phyloP scores from a whole-genome alignment of 2,113 vertebrate species.

The Scopus umbretta region DNA sequence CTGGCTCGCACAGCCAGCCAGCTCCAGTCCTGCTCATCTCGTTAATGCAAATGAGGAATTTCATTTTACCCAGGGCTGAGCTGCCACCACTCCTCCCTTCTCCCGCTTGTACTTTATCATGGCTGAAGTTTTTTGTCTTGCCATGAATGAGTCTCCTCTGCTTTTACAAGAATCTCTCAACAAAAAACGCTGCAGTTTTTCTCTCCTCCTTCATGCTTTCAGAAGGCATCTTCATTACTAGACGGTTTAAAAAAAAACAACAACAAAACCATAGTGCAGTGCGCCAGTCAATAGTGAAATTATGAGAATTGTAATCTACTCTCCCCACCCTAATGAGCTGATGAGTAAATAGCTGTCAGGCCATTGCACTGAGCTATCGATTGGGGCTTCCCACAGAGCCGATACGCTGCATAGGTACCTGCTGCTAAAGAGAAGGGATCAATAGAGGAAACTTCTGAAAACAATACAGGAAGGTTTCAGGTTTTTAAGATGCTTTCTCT shows the following conservation, averaged over 20 bases:
- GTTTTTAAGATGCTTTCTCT: not conserved
- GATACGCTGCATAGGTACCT: not conserved
- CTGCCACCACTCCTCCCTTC: not conserved
- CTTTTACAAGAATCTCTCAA: not conserved
- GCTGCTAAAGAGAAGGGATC: slow-evolving; percentile 4
- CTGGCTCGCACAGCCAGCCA: not conserved
- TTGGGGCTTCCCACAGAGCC: not conserved
- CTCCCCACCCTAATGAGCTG: slow-evolving; percentile 42
- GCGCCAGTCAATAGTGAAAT: slow-evolving; percentile 2
- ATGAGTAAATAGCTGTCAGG: slow-evolving; percentile 51
- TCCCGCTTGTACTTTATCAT: not conserved
- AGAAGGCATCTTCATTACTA: not conserved
- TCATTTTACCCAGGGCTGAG: not conserved
- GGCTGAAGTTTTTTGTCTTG: not conserved
- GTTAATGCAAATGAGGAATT: not conserved
- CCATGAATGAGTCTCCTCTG: not conserved
- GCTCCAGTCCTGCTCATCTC: not conserved
- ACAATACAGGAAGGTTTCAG: not conserved
- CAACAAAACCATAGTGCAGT: not conserved
- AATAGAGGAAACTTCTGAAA: not conserved
- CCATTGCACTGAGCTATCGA: slow-evolving; percentile 2
- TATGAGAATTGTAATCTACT: slow-evolving; percentile 41
- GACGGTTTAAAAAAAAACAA: not conserved
- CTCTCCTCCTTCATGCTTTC: not conserved
- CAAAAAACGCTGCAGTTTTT: not conserved